Evolutionary conservation across 2,888 invertebrate species (phyloP).

Genomic region (Eristalinus aeneus): DNA sequence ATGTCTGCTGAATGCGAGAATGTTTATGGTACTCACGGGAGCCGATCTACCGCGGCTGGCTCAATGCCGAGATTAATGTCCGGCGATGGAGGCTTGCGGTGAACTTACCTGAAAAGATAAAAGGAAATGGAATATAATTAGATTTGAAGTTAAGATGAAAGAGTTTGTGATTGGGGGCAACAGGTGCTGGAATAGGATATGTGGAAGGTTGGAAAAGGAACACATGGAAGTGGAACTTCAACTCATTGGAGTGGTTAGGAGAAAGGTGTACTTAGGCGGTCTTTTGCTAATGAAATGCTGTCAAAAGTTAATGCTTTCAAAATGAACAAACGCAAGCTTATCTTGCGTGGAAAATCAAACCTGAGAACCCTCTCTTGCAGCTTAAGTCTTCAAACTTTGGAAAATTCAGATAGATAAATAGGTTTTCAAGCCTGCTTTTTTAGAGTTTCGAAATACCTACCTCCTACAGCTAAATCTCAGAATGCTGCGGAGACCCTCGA

Average conservation of each 20-base stretch:
- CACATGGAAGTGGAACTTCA: not conserved
- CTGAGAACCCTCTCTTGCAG: too few species aligned
- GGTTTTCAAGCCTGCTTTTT: too few species aligned
- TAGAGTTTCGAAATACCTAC: too few species aligned
- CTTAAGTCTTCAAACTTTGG: too few species aligned
- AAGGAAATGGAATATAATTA: constrained; percentile 36
- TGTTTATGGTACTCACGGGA: constrained; percentile 40
- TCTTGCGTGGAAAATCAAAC: too few species aligned
- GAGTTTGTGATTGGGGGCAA: constrained; percentile 4
- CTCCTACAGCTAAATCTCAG: too few species aligned
- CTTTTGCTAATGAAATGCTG: too few species aligned
- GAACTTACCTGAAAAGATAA: constrained; percentile 59
- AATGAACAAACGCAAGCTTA: too few species aligned
- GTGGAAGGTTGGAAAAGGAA: not conserved
- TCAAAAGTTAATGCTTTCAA: too few species aligned
- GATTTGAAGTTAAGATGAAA: constrained; percentile 29
- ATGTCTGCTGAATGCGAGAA: constrained; percentile 43
- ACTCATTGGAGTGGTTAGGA: not conserved
- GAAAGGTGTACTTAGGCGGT: not conserved
- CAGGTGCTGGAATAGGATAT: not conserved
- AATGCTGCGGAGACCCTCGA: too few species aligned
- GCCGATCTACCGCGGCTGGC: not conserved
- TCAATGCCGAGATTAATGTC: constrained; percentile 45
- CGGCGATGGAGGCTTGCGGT: constrained; percentile 29
- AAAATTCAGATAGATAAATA: too few species aligned